Conservation (phyloP, 2,797 vertebrate genomes). For the Rhabdophis nuchalis region DNA sequence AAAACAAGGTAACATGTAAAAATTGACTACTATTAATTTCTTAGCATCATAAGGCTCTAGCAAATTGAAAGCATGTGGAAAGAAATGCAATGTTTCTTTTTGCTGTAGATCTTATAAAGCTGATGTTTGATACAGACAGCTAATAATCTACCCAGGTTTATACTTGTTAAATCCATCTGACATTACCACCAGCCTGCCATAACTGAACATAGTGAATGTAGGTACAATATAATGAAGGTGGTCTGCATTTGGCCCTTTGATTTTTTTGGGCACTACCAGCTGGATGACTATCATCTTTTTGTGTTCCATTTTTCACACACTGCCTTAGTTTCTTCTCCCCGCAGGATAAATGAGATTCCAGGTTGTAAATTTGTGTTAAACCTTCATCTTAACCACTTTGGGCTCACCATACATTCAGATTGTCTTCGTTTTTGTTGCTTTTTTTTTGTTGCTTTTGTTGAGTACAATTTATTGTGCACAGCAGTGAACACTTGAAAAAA, state of each 20-base stretch:
- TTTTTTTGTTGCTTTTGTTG: neutral
- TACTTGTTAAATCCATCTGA: neutral
- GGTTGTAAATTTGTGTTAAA: neutral
- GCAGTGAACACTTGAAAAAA: neutral
- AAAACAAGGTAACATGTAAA: neutral
- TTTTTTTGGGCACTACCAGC: neutral
- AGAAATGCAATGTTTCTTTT: too few species aligned
- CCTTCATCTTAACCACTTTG: neutral
- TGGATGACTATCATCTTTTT: neutral
- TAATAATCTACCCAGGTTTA: neutral
- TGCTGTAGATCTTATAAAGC: neutral
- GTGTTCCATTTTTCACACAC: neutral
- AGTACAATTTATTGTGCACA: neutral
- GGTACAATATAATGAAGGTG: neutral
- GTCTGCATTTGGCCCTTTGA: neutral
- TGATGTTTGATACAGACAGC: neutral
- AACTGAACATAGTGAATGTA: neutral
- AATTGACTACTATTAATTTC: neutral
- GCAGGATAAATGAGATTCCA: neutral
- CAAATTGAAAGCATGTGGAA: neutral
- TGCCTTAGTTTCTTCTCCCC: neutral
- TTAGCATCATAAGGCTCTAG: neutral
- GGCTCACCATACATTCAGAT: neutral
- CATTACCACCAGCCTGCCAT: neutral
- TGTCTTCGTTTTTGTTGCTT: neutral